phyloP scores from a whole-genome alignment of 1,140 invertebrate species.

The Bombyx mandarina region DNA sequence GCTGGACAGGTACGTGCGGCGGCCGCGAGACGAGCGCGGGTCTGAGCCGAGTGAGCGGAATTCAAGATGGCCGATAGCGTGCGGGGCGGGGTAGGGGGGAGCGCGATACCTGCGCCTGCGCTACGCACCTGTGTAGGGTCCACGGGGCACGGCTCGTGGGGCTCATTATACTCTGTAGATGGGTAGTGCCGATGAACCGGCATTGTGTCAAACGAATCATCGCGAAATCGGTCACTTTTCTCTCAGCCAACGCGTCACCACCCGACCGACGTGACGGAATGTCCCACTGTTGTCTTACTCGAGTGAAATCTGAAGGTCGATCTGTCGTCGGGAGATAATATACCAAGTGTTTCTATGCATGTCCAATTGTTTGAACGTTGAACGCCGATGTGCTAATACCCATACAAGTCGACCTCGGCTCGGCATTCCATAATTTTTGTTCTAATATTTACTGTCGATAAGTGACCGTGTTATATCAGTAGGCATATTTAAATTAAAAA shows the following conservation, averaged over 20 bases:
- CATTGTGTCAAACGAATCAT: conserved; percentile 64
- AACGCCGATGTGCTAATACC: conserved; percentile 6
- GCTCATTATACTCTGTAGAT: conserved; percentile 15
- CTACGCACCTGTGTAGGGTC: conserved; percentile 64
- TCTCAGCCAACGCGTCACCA: conserved; percentile 41
- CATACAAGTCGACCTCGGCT: conserved; percentile 1
- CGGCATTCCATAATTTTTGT: background rate
- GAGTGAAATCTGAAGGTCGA: conserved; percentile 63
- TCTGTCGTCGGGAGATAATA: conserved; percentile 33
- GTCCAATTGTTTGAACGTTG: conserved; percentile 1
- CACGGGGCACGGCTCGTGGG: conserved; percentile 17
- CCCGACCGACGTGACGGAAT: conserved; percentile 54
- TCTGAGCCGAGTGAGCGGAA: conserved; percentile 56
- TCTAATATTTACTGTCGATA: background rate
- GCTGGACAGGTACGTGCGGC: conserved; percentile 34
- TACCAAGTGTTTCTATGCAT: conserved; percentile 8
- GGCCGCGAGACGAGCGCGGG: conserved; percentile 53
- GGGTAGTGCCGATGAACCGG: conserved; percentile 59
- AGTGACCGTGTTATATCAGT: background rate
- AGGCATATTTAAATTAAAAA: no score
- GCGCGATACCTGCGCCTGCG: conserved; percentile 57
- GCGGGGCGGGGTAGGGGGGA: conserved; percentile 13
- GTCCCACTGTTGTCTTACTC: conserved; percentile 41
- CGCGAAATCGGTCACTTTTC: conserved; percentile 65
- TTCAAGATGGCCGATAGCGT: conserved; percentile 56